Conservation (phyloP, 2,113 vertebrate genomes). For the Gavialis gangeticus region DNA sequence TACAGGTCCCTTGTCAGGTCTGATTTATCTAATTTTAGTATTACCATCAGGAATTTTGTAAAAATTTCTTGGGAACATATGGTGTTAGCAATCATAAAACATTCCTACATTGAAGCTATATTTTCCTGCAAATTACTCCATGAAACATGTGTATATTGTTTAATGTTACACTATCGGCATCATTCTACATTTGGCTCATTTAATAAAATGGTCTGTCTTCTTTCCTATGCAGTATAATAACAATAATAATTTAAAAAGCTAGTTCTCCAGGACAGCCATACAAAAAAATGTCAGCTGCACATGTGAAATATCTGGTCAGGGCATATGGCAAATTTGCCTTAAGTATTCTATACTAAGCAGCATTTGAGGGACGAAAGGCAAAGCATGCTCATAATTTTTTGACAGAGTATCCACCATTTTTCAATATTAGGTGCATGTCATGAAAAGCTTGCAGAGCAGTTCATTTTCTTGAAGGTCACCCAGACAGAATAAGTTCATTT, state of each 20-base stretch:
- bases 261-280: background rate
- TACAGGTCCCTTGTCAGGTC: slow-evolving; percentile 5
- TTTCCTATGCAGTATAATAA: background rate
- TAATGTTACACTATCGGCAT: background rate
- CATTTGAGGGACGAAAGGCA: background rate
- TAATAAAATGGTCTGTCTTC: background rate
- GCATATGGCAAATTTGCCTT: background rate
- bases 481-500: slow-evolving; percentile 47
- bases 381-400: background rate
- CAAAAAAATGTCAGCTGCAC: background rate
- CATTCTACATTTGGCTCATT: background rate
- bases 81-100: slow-evolving; percentile 17
- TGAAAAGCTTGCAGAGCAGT: slow-evolving; percentile 30
- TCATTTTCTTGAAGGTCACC: slow-evolving; percentile 66
- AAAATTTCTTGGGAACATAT: slow-evolving; percentile 18
- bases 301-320: background rate
- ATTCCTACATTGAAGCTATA: background rate
- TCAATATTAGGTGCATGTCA: slow-evolving; percentile 24
- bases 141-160: background rate
- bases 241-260: background rate
- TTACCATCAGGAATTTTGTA: slow-evolving; percentile 25
- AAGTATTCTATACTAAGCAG: background rate
- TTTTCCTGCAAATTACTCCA: background rate
- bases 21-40: slow-evolving; percentile 45
- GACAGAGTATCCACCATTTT: background rate